A percentile compares a stretch with the other conserved stretches of the same genome.
These are phyloP conservation scores for Hirtodrosophila trivittata DNA, from an alignment of 2,888 invertebrate species.

Conservation along the genomic window DNA sequence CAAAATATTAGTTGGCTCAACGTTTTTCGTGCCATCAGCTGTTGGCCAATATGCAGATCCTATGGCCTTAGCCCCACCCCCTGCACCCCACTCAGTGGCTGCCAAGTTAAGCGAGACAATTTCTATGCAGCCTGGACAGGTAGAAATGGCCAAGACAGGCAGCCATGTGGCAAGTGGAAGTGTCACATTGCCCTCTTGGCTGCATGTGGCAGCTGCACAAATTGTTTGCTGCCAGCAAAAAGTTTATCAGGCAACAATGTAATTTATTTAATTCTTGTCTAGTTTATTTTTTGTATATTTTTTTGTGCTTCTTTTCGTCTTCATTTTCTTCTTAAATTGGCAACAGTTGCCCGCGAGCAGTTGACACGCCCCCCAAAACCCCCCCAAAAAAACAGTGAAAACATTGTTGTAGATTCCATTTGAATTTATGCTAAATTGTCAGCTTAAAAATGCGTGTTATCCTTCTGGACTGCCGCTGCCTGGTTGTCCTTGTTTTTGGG, in stretches of 20 bases:
- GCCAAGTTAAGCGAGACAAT: constrained; percentile 48
- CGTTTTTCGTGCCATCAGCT: constrained; percentile 57
- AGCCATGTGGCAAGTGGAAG: constrained; percentile 38
- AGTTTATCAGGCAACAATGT: constrained; percentile 71
- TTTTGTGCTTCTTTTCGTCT: constrained; percentile 9
- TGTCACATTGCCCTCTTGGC: constrained; percentile 19
- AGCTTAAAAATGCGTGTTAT: constrained; percentile 74
- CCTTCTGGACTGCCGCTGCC: constrained; percentile 52
- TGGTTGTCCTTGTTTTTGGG: constrained; percentile 20
- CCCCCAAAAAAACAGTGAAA: constrained; percentile 1
- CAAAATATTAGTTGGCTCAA: constrained; percentile 61
- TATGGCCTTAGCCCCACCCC: neutral
- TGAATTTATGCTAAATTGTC: constrained; percentile 76
- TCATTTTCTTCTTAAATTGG: constrained; percentile 47
- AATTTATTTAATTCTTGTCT: constrained; percentile 70
- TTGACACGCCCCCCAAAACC: constrained; percentile 23
- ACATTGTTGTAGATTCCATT: constrained; percentile 63
- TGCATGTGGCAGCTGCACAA: constrained; percentile 68
- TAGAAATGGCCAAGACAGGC: constrained; percentile 45
- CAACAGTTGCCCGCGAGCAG: constrained; percentile 63
- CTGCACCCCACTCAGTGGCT: constrained; percentile 1
- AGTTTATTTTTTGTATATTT: constrained; percentile 37
- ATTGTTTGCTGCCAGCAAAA: constrained; percentile 69
- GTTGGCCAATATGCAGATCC: constrained; percentile 53
- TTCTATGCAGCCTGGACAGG: constrained; percentile 48